Conservation (phyloP, 1,140 invertebrate genomes). For the Pachypeltis micranthus region DNA sequence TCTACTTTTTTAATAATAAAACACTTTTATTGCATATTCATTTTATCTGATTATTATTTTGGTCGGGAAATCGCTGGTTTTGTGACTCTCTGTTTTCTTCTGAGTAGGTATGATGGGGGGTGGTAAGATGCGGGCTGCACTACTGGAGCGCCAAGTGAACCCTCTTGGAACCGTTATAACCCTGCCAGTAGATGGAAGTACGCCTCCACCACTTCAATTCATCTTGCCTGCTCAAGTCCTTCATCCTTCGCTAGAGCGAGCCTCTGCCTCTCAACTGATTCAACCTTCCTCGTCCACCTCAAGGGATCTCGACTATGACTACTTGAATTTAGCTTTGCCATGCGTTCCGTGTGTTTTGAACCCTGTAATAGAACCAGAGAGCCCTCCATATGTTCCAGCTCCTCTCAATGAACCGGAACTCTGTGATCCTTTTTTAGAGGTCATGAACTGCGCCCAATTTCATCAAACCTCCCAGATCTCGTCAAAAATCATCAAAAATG, state of each 20-base stretch:
- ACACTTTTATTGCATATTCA: background rate
- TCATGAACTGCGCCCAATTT: background rate
- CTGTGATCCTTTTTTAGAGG: background rate
- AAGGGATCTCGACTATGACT: too few species aligned
- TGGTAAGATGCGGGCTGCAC: conserved; percentile 14
- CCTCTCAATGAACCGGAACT: conserved; percentile 3
- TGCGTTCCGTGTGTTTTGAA: background rate
- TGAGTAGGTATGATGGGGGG: conserved; percentile 14
- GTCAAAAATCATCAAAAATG: background rate
- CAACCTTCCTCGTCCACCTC: too few species aligned
- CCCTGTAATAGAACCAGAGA: background rate
- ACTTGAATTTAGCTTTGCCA: background rate
- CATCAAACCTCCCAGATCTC: background rate
- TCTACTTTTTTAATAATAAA: background rate
- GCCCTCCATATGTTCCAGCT: background rate
- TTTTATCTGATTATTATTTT: too few species aligned
- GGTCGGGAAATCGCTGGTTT: background rate
- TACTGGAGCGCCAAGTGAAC: conserved; percentile 25
- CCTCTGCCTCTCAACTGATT: background rate
- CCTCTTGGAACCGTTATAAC: conserved; percentile 23
- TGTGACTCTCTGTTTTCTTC: conserved; percentile 15
- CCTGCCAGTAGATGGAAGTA: background rate
- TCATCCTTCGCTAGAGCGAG: background rate
- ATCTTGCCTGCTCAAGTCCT: conserved; percentile 10
- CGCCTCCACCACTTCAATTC: conserved; percentile 12